Conservation (phyloP, 1,140 invertebrate species). For the Eueides isabella region DNA sequence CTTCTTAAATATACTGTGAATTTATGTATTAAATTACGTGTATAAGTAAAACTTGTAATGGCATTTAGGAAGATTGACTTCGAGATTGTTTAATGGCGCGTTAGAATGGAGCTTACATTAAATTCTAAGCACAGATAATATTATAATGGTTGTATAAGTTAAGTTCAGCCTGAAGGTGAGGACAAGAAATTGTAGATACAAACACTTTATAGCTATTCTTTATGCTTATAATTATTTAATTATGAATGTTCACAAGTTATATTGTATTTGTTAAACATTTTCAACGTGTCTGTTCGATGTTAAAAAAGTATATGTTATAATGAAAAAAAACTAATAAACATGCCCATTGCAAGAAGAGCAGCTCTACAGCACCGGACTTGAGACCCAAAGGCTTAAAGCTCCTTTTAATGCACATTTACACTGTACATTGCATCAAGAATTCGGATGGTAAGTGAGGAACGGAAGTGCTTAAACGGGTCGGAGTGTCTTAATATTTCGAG, state of each 20-base stretch:
- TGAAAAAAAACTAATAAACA: too few species aligned
- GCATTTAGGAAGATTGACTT: not conserved
- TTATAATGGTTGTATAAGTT: not conserved
- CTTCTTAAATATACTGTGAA: conserved; percentile 26
- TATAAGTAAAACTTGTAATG: not conserved
- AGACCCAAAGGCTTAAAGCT: too few species aligned
- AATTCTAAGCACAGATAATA: not conserved
- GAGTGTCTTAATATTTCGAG: too few species aligned
- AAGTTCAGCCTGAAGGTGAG: not conserved
- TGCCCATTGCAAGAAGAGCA: too few species aligned
- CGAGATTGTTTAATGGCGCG: conserved; percentile 10
- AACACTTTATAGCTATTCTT: not conserved
- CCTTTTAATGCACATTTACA: too few species aligned
- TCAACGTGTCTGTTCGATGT: too few species aligned
- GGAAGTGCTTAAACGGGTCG: too few species aligned
- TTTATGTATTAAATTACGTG: conserved; percentile 12
- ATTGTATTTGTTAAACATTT: too few species aligned
- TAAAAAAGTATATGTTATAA: too few species aligned
- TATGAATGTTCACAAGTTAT: not conserved
- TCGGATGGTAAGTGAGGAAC: too few species aligned
- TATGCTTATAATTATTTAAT: not conserved
- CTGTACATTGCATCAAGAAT: too few species aligned
- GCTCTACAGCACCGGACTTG: too few species aligned
- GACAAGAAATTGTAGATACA: not conserved
- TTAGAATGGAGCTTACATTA: not conserved